Base-by-base conservation (phyloP, 2,888 invertebrate species). In the Plebejus anna region DNA sequence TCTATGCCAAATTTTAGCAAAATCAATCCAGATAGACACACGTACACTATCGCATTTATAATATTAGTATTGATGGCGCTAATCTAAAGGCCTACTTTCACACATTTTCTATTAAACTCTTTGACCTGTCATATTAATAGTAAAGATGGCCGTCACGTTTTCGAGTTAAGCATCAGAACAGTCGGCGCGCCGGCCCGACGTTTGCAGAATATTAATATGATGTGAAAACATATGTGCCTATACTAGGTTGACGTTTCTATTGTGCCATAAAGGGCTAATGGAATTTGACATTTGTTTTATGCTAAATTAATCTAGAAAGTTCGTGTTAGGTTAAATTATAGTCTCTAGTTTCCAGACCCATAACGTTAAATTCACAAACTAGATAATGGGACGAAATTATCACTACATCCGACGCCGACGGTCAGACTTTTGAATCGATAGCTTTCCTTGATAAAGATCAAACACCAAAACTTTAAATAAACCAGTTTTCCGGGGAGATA, bases 151-250 rank as follows among this genome's bases (percentile, higher is more conserved):
- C 38, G 55, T 28, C 73, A 51, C 47, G 73, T 51, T 28, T 22
- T 47, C 55, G 32, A 32, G 73, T 55, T 55, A 28, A 32, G 51
- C 51, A 51, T 73, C 73, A 51, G 51, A 28, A 55, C 51, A 42
- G 71, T 32, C 73, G 47, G 73, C 51, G 47, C 32, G 55, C 51
- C 13, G 73, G 32, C 16, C 73, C 47, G 55, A 73, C 73, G 73
- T 55, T 28, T 7, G 73, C 73, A 4, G 73, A 73, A 73, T 73
- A 51, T 73, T 73, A 73, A 73, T 73, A 16, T 32, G 5, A 66
- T 66, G 66, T 66, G 66, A 66, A 66, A 66, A 66, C 66, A 36
- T 22, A 22, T 66, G 32, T 36, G 32, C 66, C 32, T 4, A 42
- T 42, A 72, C 13, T 55, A 55, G 55, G 42, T 22, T 72, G 47